These are phyloP conservation scores for Pectinophora gossypiella DNA, from an alignment of 1,140 invertebrate species.

Conservation along the genomic window DNA sequence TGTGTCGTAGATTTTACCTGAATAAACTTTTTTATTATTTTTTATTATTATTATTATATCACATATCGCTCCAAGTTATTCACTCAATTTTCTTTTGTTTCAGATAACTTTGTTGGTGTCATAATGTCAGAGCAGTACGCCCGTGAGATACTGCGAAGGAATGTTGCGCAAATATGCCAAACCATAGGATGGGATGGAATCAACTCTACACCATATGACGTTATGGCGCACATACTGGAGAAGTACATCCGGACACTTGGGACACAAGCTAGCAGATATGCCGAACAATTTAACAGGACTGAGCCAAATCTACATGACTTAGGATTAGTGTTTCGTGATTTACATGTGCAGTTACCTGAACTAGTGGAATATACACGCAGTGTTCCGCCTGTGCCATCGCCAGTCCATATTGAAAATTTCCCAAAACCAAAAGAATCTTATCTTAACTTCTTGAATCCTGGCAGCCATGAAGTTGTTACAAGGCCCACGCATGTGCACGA, in stretches of 20 bases:
- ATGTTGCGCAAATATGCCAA: slow-evolving; percentile 87
- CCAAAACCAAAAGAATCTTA: slow-evolving; percentile 86
- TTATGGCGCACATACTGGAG: slow-evolving; percentile 91
- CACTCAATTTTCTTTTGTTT: slow-evolving; percentile 56
- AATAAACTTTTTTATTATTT: too few relatives aligned
- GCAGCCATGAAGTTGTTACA: slow-evolving; percentile 92
- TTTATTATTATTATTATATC: too few relatives aligned
- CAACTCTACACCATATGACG: slow-evolving; percentile 89
- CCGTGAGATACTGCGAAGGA: slow-evolving; percentile 82
- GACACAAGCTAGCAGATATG: slow-evolving; percentile 85
- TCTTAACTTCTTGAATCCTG: slow-evolving; percentile 94
- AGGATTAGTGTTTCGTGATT: slow-evolving; percentile 89
- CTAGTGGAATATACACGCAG: slow-evolving; percentile 91
- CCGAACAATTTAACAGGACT: slow-evolving; percentile 90
- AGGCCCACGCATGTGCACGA: slow-evolving; percentile 93
- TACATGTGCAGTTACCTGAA: slow-evolving; percentile 88
- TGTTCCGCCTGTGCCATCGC: slow-evolving; percentile 86
- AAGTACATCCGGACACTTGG: slow-evolving; percentile 87
- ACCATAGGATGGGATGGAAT: slow-evolving; percentile 92
- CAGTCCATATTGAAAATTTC: slow-evolving; percentile 83
- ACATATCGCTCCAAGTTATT: too few relatives aligned
- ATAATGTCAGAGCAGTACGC: slow-evolving; percentile 79
- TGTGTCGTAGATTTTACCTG: too few relatives aligned
- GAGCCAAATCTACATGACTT: slow-evolving; percentile 92
- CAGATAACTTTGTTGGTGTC: slow-evolving; percentile 75